Evolutionary conservation across 1,140 invertebrate species (phyloP).

Genomic region (Bombus waltoni): DNA sequence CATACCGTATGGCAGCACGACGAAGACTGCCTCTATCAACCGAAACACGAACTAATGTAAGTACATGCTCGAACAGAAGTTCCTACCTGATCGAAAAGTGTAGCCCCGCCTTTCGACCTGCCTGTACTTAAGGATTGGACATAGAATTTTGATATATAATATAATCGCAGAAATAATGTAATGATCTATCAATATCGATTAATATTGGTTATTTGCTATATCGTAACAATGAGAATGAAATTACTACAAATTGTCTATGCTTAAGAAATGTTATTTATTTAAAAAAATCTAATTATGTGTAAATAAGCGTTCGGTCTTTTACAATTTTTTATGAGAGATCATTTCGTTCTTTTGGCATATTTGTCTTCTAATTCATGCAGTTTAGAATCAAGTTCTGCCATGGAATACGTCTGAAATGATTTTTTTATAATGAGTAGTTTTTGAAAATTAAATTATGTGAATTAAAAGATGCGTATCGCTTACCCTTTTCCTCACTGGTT

Average conservation of each 20-base stretch:
- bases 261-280: conserved; percentile 7
- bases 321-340: neutral
- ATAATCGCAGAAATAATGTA: neutral
- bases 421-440: neutral
- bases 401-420: conserved; percentile 74
- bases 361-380: conserved; percentile 74
- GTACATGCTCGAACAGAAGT: conserved; percentile 71
- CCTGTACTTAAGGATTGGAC: neutral
- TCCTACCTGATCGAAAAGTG: neutral
- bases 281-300: neutral
- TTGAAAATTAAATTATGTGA: neutral
- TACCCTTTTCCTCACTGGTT: conserved; percentile 66
- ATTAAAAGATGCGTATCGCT: conserved; percentile 27
- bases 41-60: conserved; percentile 68
- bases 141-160: neutral
- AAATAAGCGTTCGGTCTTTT: neutral
- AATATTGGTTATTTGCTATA: neutral
- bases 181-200: neutral
- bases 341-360: conserved; percentile 72
- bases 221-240: neutral
- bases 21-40: conserved; percentile 74
- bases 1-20: conserved; percentile 74
- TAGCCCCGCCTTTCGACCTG: conserved; percentile 9
- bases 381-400: conserved; percentile 74
- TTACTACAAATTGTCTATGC: neutral